Base-by-base conservation (phyloP, 2,113 vertebrate genomes). In the Notarius quadriscutis region DNA sequence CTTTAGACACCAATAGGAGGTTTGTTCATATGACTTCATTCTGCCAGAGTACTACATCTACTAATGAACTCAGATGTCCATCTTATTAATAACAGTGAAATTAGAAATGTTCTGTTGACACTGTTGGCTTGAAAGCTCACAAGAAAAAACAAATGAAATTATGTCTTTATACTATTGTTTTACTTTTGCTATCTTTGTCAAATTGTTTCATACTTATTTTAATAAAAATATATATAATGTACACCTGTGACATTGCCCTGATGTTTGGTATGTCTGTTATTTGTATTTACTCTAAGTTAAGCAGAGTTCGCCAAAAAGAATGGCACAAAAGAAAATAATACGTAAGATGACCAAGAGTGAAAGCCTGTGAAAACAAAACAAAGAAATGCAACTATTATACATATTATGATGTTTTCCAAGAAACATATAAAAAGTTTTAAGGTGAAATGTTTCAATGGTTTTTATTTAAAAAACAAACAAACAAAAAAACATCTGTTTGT, bases 181-280 rank as follows among this genome's bases (percentile, higher is more conserved):
- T 84, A 89, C 92, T 90, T 92, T 91, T 91, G 84, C 67, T 86
- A 91, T 88, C 79, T 91, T 89, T 91, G 78, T 88, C 87, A 84
- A 88, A 55, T 83, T 87, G 87, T 93, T 93, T 93, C 83, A 84
- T 90, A 93, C 92, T 85, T 92, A 92, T 92, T 93, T 93, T 91
- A 95, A 95, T 95, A 95, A 94, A 95, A 93, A 94, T 93, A 92
- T 93, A 91, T 69, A 91, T 91, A 48, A 15, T 91, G 67, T 67
- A 81, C 86, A 86, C 34, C 48, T 34, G 65, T 85, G 34, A 14
- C 25, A n/a, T 30, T 69, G n/a, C 55, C 65, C 27, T 79, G 79
- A 22, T 71, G 50, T 41, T 57, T 74, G 20, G 51, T 57, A 48
- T 75, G 27, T 57, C 22, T 77, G 72, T 77, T 86, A 12, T 53